These are phyloP conservation scores for Melanaphis sacchari DNA, from an alignment of 1,140 invertebrate species.

Conservation along the genomic window DNA sequence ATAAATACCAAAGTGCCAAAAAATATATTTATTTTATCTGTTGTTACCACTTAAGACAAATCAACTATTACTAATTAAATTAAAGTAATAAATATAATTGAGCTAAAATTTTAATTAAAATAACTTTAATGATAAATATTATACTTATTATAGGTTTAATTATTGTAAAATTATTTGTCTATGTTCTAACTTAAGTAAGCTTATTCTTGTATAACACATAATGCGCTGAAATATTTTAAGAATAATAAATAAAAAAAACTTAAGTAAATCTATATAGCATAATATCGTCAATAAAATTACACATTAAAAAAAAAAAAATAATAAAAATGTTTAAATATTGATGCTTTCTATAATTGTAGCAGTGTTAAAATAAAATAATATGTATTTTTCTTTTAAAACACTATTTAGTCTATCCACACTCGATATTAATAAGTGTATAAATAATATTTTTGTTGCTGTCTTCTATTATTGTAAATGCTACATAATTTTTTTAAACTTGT, in stretches of 20 bases:
- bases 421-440: not conserved
- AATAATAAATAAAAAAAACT: too few relatives aligned
- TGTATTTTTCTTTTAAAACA: not conserved
- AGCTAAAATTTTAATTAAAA: not conserved
- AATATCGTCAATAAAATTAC: not conserved
- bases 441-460: not conserved
- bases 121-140: not conserved
- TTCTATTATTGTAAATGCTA: not conserved
- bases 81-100: not conserved
- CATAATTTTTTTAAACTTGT: not conserved
- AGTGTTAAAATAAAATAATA: not conserved
- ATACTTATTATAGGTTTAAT: not conserved
- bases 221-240: too few relatives aligned
- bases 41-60: not conserved
- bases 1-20: not conserved
- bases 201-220: too few relatives aligned
- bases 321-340: not conserved
- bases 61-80: not conserved
- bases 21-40: not conserved
- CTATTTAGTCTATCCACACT: not conserved
- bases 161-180: not conserved
- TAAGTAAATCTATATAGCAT: not conserved
- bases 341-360: not conserved
- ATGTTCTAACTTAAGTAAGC: not conserved
- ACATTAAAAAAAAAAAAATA: not conserved